phyloP scores from a whole-genome alignment of 1,140 invertebrate species.

The Dreissena rostriformis region DNA sequence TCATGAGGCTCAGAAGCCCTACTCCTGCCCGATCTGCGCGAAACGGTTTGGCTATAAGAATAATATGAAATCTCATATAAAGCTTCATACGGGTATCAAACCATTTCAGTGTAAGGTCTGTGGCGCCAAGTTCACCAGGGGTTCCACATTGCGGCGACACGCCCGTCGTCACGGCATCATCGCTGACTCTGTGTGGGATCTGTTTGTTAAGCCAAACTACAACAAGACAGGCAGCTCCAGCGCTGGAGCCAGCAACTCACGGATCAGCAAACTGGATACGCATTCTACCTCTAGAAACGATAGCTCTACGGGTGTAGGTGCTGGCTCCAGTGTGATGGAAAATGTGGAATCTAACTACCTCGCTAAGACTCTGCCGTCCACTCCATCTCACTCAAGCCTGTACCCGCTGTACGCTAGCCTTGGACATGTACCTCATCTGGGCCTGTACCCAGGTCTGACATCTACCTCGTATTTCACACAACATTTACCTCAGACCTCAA shows the following conservation, averaged over 20 bases:
- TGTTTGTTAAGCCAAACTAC: slow-evolving; percentile 64
- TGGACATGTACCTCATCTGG: slow-evolving; percentile 61
- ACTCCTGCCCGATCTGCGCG: slow-evolving; percentile 84
- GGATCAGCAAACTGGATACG: slow-evolving; percentile 39
- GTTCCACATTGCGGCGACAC: slow-evolving; percentile 74
- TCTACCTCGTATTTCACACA: slow-evolving; percentile 61
- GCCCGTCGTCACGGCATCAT: slow-evolving; percentile 75
- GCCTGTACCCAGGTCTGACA: slow-evolving; percentile 55
- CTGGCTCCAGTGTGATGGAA: slow-evolving; percentile 23
- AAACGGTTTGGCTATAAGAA: slow-evolving; percentile 85
- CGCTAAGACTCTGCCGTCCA: slow-evolving; percentile 61
- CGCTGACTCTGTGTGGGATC: slow-evolving; percentile 72
- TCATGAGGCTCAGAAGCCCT: slow-evolving; percentile 81
- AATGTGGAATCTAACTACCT: slow-evolving; percentile 43
- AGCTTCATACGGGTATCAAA: slow-evolving; percentile 83
- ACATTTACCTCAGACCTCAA: slow-evolving; percentile 57
- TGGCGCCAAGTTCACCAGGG: slow-evolving; percentile 79
- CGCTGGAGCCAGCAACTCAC: not conserved
- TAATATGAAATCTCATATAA: slow-evolving; percentile 83
- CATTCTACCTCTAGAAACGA: slow-evolving; percentile 54
- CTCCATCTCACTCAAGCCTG: slow-evolving; percentile 56
- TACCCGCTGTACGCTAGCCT: slow-evolving; percentile 61
- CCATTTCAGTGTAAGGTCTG: slow-evolving; percentile 84
- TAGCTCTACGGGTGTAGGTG: slow-evolving; percentile 20
- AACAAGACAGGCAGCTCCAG: slow-evolving; percentile 33